These are phyloP conservation scores for Phaetusa simplex DNA, from an alignment of 2,113 vertebrate species.

Conservation along the genomic window DNA sequence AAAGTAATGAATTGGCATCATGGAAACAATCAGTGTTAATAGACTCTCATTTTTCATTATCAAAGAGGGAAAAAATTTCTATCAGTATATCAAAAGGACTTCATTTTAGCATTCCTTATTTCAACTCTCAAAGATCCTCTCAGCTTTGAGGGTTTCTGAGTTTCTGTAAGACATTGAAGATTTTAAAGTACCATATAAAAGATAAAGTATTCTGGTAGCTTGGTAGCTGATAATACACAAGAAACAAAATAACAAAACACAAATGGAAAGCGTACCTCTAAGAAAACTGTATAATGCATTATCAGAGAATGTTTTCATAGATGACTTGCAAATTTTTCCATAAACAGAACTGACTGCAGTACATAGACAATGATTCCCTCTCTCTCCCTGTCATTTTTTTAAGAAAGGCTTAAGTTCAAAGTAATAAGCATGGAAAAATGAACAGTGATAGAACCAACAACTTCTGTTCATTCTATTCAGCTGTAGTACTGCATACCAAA, in stretches of 20 bases:
- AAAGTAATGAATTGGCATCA: conserved; percentile 21
- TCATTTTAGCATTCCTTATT: neutral
- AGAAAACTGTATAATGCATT: neutral
- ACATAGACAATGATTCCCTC: neutral
- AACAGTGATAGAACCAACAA: neutral
- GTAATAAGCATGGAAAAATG: neutral
- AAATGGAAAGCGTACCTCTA: neutral
- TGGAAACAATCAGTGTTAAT: conserved; percentile 50
- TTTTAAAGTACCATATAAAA: neutral
- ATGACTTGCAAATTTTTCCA: neutral
- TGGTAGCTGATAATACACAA: neutral
- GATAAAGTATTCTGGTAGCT: neutral
- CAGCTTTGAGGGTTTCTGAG: neutral
- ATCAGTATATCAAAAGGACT: neutral
- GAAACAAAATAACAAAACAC: neutral
- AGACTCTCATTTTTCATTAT: conserved; percentile 60
- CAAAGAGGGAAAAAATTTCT: neutral
- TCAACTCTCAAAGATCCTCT: neutral
- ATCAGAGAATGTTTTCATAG: neutral
- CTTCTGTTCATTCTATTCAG: neutral
- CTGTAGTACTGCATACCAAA: neutral
- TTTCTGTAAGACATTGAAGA: neutral
- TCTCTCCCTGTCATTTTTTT: neutral
- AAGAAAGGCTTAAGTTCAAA: neutral
- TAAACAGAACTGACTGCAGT: neutral